Conservation (phyloP, 2,888 invertebrate genomes). For the Opisthograptis luteolata region DNA sequence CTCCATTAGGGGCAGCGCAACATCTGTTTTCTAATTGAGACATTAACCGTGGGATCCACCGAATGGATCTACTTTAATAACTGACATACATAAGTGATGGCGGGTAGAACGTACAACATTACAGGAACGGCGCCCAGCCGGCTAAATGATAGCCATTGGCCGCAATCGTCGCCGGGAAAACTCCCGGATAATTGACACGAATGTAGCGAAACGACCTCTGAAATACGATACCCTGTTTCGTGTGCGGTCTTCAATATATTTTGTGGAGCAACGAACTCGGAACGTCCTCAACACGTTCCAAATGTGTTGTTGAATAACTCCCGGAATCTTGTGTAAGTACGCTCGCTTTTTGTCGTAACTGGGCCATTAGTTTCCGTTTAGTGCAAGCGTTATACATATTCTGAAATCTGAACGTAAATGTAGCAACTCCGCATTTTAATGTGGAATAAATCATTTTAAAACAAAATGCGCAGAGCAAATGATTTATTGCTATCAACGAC, state of each 20-base stretch:
- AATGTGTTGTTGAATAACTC: conserved; percentile 45
- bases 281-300: conserved; percentile 38
- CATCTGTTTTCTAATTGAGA: conserved; percentile 72
- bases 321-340: conserved; percentile 25
- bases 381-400: conserved; percentile 4
- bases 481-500: conserved; percentile 24
- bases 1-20: conserved; percentile 49
- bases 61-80: conserved; percentile 74
- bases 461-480: conserved; percentile 16
- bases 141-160: conserved; percentile 72
- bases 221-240: conserved; percentile 51
- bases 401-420: conserved; percentile 1
- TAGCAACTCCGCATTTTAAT: conserved; percentile 1
- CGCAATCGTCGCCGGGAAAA: conserved; percentile 73
- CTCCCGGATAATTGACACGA: conserved; percentile 77
- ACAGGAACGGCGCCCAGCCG: conserved; percentile 55
- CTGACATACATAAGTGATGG: conserved; percentile 73
- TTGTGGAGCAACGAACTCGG: conserved; percentile 45
- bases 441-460: conserved; percentile 18
- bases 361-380: conserved; percentile 32
- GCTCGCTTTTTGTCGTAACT: conserved; percentile 39
- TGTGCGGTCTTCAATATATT: conserved; percentile 45
- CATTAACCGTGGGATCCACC: conserved; percentile 72
- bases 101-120: conserved; percentile 59
- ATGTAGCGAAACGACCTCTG: conserved; percentile 63